These are phyloP conservation scores for Macrosteles quadrilineatus DNA, from an alignment of 1,140 invertebrate genomes.

Conservation along the genomic window DNA sequence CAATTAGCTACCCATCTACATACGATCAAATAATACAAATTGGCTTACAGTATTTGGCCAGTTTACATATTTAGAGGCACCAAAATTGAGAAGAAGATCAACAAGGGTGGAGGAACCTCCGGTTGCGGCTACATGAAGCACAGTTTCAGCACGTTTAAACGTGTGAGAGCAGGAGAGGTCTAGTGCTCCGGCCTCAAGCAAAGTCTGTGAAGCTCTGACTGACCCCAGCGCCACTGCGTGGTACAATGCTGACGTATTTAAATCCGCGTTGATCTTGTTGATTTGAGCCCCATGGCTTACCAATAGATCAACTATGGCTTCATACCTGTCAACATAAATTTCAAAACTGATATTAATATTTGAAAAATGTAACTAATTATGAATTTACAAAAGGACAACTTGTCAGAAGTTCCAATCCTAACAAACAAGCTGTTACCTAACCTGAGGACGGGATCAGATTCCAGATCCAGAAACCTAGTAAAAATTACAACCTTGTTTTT, in stretches of 20 bases:
- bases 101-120: constrained; percentile 44
- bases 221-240: constrained; percentile 52
- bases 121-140: constrained; percentile 13
- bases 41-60: constrained; percentile 2
- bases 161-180: background rate
- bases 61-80: constrained; percentile 15
- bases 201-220: constrained; percentile 48
- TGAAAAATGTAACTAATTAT: too few species aligned
- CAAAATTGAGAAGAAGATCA: background rate
- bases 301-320: constrained; percentile 37
- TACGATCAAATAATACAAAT: too few species aligned
- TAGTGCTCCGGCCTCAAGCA: constrained; percentile 51
- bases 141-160: background rate
- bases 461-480: too few species aligned
- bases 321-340: too few species aligned
- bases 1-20: too few species aligned
- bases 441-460: too few species aligned
- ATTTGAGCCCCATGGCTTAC: constrained; percentile 42
- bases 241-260: constrained; percentile 52
- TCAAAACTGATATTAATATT: too few species aligned
- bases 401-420: too few species aligned
- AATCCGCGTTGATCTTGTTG: constrained; percentile 41
- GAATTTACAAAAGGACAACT: too few species aligned
- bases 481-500: too few species aligned
- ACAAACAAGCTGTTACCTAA: too few species aligned